These are phyloP conservation scores for Caenorhabditis drosophilae DNA, from an alignment of 2,888 invertebrate genomes.

Conservation along the genomic window DNA sequence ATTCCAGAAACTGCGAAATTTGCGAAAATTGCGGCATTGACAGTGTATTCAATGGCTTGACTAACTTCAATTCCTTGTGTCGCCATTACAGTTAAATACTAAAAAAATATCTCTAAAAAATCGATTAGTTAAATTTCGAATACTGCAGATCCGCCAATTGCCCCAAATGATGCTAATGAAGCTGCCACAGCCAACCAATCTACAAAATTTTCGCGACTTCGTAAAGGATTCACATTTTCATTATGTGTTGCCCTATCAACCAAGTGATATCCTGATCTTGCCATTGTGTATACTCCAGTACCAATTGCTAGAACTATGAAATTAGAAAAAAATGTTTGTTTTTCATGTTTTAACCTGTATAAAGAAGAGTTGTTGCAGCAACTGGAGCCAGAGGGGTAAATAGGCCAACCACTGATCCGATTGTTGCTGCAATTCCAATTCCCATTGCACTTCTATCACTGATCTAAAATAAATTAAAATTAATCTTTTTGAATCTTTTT, in stretches of 20 bases:
- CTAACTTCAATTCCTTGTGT: slow-evolving; percentile 39
- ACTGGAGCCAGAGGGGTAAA: slow-evolving; percentile 40
- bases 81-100: slow-evolving; percentile 39
- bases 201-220: slow-evolving; percentile 40
- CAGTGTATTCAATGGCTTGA: slow-evolving; percentile 33
- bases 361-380: slow-evolving; percentile 30
- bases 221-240: slow-evolving; percentile 37
- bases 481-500: too few relatives aligned
- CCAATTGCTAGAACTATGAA: slow-evolving; percentile 21
- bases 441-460: slow-evolving; percentile 37
- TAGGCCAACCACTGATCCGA: slow-evolving; percentile 36
- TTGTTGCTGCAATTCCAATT: slow-evolving; percentile 37
- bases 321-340: neutral
- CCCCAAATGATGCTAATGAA: slow-evolving; percentile 38
- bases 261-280: slow-evolving; percentile 37
- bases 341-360: slow-evolving; percentile 14
- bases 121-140: neutral
- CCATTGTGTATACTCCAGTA: slow-evolving; percentile 38
- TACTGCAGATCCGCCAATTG: slow-evolving; percentile 41
- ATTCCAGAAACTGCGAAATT: slow-evolving; percentile 38
- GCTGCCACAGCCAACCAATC: slow-evolving; percentile 42
- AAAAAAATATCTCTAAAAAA: slow-evolving; percentile 1
- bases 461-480: slow-evolving; percentile 5
- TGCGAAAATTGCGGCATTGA: slow-evolving; percentile 40
- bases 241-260: slow-evolving; percentile 38